A percentile compares a stretch with the other conserved stretches of the same genome.
Evolutionary conservation across 2,888 invertebrate species (phyloP).

Genomic region (Nemotelus pantherinus): DNA sequence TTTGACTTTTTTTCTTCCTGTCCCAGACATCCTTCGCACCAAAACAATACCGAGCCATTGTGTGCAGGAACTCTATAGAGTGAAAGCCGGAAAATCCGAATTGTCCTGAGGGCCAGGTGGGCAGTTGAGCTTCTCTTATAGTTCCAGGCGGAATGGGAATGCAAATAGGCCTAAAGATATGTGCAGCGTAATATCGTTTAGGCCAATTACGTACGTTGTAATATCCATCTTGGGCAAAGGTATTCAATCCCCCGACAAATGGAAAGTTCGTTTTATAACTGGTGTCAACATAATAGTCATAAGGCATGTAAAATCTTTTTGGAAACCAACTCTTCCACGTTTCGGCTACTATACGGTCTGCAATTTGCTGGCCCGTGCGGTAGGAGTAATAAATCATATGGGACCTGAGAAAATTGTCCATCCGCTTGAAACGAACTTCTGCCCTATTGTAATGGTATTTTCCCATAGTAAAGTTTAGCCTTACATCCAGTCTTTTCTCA

Average conservation of each 20-base stretch:
- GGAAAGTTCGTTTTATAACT: neutral
- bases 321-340: slow-evolving; percentile 15
- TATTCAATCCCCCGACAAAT: neutral
- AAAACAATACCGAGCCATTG: too few species aligned
- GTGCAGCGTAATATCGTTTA: neutral
- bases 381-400: slow-evolving; percentile 18
- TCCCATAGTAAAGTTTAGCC: neutral
- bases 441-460: neutral
- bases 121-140: neutral
- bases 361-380: slow-evolving; percentile 17
- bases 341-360: slow-evolving; percentile 2
- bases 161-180: neutral
- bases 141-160: slow-evolving; percentile 4
- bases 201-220: neutral
- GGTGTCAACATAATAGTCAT: neutral
- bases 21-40: too few species aligned
- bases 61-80: too few species aligned
- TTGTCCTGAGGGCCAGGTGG: too few species aligned
- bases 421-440: slow-evolving; percentile 24
- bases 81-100: too few species aligned
- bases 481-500: neutral
- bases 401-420: neutral
- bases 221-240: neutral
- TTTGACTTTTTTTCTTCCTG: too few species aligned
- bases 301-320: slow-evolving; percentile 20